Evolutionary conservation across 2,888 invertebrate genomes (phyloP).

Genomic region (Abrostola tripartita): DNA sequence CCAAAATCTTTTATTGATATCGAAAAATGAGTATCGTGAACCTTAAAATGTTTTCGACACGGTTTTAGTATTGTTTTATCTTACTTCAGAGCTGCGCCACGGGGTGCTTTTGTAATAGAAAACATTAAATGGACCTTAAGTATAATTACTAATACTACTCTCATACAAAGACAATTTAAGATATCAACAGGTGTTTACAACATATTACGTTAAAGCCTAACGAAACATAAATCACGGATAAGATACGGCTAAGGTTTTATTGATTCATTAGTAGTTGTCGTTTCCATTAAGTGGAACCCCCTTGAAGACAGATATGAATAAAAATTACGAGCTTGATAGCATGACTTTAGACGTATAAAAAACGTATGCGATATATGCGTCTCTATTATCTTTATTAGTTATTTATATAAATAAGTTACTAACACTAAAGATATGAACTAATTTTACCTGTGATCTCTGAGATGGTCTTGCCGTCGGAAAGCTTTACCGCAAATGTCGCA

Average conservation of each 20-base stretch:
- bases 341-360: conserved; percentile 22
- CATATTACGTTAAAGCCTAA: conserved; percentile 61
- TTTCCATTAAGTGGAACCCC: conserved; percentile 49
- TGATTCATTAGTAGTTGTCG: conserved; percentile 61
- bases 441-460: conserved; percentile 96
- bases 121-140: conserved; percentile 34
- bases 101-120: conserved; percentile 60
- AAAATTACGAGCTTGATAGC: conserved; percentile 43
- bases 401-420: conserved; percentile 26
- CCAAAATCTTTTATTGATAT: conserved; percentile 83
- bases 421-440: conserved; percentile 47
- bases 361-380: conserved; percentile 13
- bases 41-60: conserved; percentile 71
- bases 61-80: conserved; percentile 72
- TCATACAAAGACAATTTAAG: conserved; percentile 55
- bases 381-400: conserved; percentile 31
- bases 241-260: conserved; percentile 59
- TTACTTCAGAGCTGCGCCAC: conserved; percentile 62
- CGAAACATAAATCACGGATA: conserved; percentile 64
- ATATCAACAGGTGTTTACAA: conserved; percentile 61
- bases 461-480: conserved; percentile 98
- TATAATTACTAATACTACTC: conserved; percentile 28
- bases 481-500: conserved; percentile 99
- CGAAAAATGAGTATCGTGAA: conserved; percentile 80
- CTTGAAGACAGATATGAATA: conserved; percentile 42